Evolutionary conservation across 2,113 vertebrate species (phyloP), one percentile per base, ranked within the genome.

Genomic region (Eurystomus gularis): DNA sequence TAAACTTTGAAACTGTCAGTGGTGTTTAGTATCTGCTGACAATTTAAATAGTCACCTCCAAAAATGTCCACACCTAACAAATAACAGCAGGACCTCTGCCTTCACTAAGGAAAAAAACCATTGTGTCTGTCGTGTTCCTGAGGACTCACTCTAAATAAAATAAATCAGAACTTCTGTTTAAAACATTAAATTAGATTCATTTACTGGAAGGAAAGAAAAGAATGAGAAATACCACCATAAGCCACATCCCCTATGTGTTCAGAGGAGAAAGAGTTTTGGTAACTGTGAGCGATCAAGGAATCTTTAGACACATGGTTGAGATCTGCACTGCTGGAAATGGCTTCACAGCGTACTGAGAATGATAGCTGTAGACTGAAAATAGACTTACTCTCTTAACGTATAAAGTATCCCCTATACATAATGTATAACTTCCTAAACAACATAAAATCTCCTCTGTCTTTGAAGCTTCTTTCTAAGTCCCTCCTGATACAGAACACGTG

Each of bases 131-230:
- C 31, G 65, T 26, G 75, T 57, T 82, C n/a, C n/a, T 90, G 55
- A 68, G 46, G 54, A 52, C 10, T 82, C n/a, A 26, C 9, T 71
- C 44, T 73, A 84, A 91, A 58, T 46, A 29, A 79, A 71, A 25
- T 49, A 51, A 54, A 33, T 37, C 58, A 77, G 19, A 58, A 87
- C 6, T 33, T 82, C 48, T 79, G 5, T 51, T 91, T 81, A 42
- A 76, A 89, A 79, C 7, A 29, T 46, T 51, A 52, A 49, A 25
- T 89, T 82, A 20, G 13, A 58, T 72, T 61, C 2, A 17, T 70
- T 88, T 92, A 58, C 28, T 70, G 39, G 58, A 83, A 94, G 71
- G n/a, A 60, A 90, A 75, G 23, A n/a, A 66, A 70, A 69, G 35
- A 83, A 52, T 88, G 40, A 86, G 84, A 88, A 91, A 31, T 60